A percentile compares a stretch with the other conserved stretches of the same genome.
phyloP scores from a whole-genome alignment of 2,888 invertebrate genomes.

The Lypha dubia region DNA sequence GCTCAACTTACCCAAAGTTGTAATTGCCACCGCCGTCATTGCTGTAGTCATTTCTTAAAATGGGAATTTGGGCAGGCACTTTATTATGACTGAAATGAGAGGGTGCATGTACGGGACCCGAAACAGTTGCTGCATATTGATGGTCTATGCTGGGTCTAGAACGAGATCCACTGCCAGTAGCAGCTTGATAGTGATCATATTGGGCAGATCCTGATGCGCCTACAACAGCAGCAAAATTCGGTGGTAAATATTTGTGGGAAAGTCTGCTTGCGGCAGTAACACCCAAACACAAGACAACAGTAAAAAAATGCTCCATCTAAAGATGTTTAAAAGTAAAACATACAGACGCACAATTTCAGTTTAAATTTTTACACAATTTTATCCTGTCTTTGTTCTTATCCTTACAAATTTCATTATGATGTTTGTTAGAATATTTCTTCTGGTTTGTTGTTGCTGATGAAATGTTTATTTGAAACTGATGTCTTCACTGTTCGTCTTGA shows the following conservation, averaged over 20 bases:
- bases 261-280: constrained; percentile 76
- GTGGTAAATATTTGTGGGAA: constrained; percentile 80
- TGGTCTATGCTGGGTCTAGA: constrained; percentile 7
- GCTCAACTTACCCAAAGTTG: constrained; percentile 85
- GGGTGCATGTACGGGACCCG: constrained; percentile 28
- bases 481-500: constrained; percentile 20
- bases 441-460: constrained; percentile 72
- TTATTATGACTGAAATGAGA: constrained; percentile 67
- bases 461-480: constrained; percentile 60
- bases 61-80: constrained; percentile 84
- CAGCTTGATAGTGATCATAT: constrained; percentile 76
- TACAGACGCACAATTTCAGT: background rate
- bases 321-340: background rate
- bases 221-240: constrained; percentile 71
- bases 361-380: background rate
- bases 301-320: constrained; percentile 66
- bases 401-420: constrained; percentile 66
- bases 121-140: constrained; percentile 47
- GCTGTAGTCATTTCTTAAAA: constrained; percentile 85
- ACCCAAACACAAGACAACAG: constrained; percentile 73
- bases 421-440: constrained; percentile 34
- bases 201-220: constrained; percentile 40
- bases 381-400: constrained; percentile 34
- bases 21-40: constrained; percentile 87
- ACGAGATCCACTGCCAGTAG: constrained; percentile 68